Base-by-base conservation (phyloP, 2,888 invertebrate species). In the Rhorus exstirpatorius region DNA sequence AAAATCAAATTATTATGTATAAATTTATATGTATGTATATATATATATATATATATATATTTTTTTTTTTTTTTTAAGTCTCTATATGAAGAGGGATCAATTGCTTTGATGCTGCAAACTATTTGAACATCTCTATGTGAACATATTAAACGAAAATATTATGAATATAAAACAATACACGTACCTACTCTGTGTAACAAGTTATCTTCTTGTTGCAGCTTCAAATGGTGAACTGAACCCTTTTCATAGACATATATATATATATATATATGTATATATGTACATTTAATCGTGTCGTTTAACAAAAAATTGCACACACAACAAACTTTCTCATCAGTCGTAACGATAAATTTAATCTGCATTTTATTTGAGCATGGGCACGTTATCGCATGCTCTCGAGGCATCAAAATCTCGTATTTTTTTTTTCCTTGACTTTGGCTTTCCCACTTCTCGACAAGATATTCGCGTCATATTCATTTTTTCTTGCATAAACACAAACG, bases 151-250 rank as follows among this genome's bases (percentile, higher is more conserved):
- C 85, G 89, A 83, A 89, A 86, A 90, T 89, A 85, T 67, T 81
- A 86, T 89, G 86, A 89, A 88, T 89, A n/a, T n/a, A n/a, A 90
- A 91, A 88, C 90, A 76, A 70, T 90, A 89, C 90, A 92, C 92
- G 90, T 92, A 93, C 92, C 92, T 93, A 93, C 88, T 71, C 31
- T 90, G 89, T 86, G 86, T 89, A 89, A 87, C 84, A 91, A 91
- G 88, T 90, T 88, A 89, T 92, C 90, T 92, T 90, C 92, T 91
- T 87, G 91, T 88, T 89, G 92, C 92, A 93, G 92, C 93, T 90
- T 92, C 92, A 93, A 93, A 91, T 90, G 92, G 83, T 89, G 92
- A 91, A 92, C 90, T 91, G 91, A 92, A 90, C 92, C 93, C 93
- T 91, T 91, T 92, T 93, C 92, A n/a, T n/a, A n/a, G n/a, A n/a